Base-by-base conservation (phyloP, 2,888 invertebrate genomes). In the Campoplex capitator region DNA sequence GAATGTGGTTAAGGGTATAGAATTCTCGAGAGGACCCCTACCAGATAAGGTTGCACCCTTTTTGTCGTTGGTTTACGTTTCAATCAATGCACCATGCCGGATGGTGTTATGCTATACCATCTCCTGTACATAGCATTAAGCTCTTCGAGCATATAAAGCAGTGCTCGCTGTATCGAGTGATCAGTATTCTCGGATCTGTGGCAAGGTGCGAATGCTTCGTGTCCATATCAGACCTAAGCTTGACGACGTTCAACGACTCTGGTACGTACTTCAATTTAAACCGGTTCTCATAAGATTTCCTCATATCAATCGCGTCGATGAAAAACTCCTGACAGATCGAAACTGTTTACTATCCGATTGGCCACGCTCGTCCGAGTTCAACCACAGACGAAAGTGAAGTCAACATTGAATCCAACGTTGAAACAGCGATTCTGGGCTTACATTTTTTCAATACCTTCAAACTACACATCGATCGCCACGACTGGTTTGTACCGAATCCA, bases 41-140 rank as follows among this genome's bases (percentile, higher is more conserved):
- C 45, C 85, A 91, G 92, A 93, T 94, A 92, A 90, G 90, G 92
- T 94, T 94, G 91, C 94, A 94, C 93, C 94, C 94, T 89, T 45
- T 87, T 92, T 67, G 23, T 42, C 11, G 81, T 91, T 93, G 92
- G 93, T 92, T 94, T 92, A 91, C 90, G 88, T 94, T 94, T 93
- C 94, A 94, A 94, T 94, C 94, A 94, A 94, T 94, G 94, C 90
- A 88, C 87, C 83, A 88, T 84, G 86, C 74, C 91, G 92, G 90
- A 65, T 67, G 70, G 76, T 81, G 48, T 76, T 54, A 79, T 58
- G 70, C 82, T 70, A 62, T 54, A 74, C 70, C 71, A 51, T 42
- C 65, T 65, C 38, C 23, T 23, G 51, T 68, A 71, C 38, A 38
- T 32, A 45, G 62, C 58, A 42, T 51, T 32, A 32, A 77, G 76